Evolutionary conservation across 2,113 vertebrate species (phyloP).

Genomic region (Phocoena phocoena): DNA sequence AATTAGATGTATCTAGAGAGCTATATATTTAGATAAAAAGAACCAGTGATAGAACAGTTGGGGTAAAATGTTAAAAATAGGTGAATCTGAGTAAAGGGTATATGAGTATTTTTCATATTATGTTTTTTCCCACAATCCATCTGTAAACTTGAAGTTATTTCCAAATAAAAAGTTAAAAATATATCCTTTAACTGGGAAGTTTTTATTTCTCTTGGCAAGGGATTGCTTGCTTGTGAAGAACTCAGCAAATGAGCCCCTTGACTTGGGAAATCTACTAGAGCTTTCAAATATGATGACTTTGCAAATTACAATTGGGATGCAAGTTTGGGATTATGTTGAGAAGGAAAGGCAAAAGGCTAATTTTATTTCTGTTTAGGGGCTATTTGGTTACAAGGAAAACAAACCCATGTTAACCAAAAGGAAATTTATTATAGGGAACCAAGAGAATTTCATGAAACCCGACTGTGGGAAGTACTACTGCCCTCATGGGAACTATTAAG

Average conservation of each 20-base stretch:
- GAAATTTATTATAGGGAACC: slow-evolving; percentile 33
- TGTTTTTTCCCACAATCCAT: slow-evolving; percentile 7
- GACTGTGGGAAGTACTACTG: neutral
- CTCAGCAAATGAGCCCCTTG: neutral
- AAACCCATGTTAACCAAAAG: slow-evolving; percentile 29
- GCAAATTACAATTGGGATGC: slow-evolving; percentile 9
- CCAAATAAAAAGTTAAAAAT: slow-evolving; percentile 54
- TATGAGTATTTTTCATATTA: neutral
- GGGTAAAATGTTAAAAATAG: neutral
- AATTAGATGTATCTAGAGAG: neutral
- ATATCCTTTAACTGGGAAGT: neutral
- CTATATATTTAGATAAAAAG: neutral
- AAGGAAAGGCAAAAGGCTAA: slow-evolving; percentile 29
- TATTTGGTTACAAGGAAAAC: slow-evolving; percentile 56
- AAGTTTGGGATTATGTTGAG: slow-evolving; percentile 8
- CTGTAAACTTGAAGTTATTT: slow-evolving; percentile 23
- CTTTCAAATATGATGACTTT: slow-evolving; percentile 50
- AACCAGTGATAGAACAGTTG: neutral
- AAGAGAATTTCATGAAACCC: slow-evolving; percentile 41
- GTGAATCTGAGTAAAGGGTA: neutral
- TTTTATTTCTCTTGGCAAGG: slow-evolving; percentile 54
- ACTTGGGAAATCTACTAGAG: slow-evolving; percentile 19
- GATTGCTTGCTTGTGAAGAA: slow-evolving; percentile 26
- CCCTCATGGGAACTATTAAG: neutral
- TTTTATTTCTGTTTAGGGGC: slow-evolving; percentile 52